phyloP scores from a whole-genome alignment of 2,797 vertebrate species.

The Tamandua tetradactyla region DNA sequence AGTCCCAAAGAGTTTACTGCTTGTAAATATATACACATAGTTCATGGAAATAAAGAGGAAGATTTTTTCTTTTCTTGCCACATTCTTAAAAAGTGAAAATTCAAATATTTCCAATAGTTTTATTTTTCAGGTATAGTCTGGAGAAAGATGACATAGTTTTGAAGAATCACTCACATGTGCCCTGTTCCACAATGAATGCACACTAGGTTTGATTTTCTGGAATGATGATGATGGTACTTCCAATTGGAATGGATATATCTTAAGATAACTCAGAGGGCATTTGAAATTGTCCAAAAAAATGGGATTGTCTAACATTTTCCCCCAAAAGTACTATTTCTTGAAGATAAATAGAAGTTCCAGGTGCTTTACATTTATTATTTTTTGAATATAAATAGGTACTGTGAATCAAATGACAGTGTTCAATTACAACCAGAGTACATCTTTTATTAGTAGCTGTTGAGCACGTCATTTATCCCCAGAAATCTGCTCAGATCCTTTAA shows the following conservation, averaged over 20 bases:
- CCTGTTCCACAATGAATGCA: background rate
- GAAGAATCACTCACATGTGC: background rate
- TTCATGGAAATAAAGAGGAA: background rate
- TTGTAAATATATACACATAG: background rate
- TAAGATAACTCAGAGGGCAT: background rate
- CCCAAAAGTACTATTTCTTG: background rate
- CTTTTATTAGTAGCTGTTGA: background rate
- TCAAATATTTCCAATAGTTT: background rate
- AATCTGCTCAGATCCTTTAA: background rate
- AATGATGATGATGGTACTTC: background rate
- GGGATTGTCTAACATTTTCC: too few relatives aligned
- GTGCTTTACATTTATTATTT: background rate
- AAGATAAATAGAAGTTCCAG: background rate
- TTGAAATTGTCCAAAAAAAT: constrained; percentile 10
- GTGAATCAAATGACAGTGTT: background rate
- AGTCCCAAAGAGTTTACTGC: background rate
- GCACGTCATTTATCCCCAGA: background rate
- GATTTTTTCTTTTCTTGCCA: background rate
- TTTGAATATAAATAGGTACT: background rate
- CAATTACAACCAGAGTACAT: background rate
- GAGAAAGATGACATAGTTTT: background rate
- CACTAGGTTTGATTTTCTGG: background rate
- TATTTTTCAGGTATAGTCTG: background rate
- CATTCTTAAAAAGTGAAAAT: constrained; percentile 31
- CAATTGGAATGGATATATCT: background rate